Evolutionary conservation across 2,797 vertebrate species (phyloP), one percentile per base, ranked within the genome.

Genomic region (Labroides dimidiatus): DNA sequence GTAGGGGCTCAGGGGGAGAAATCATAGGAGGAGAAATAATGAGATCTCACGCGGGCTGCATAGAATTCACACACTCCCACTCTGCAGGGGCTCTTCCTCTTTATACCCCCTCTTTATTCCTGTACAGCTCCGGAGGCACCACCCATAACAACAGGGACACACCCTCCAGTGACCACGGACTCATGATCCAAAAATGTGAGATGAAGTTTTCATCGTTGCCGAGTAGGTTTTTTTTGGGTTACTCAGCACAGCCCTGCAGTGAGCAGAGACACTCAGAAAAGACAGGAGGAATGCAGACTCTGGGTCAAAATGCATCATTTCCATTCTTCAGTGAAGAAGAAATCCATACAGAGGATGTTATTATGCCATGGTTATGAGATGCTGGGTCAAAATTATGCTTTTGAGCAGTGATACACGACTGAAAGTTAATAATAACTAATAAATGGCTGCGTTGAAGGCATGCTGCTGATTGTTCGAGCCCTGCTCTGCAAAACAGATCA

Each of bases 1-100:
- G 75, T 69, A 74, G 75, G 81, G 84, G 67, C 70, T 81, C 14
- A 1, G 51, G 56, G 11, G 72, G 53, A 67, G 65, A 65, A 74
- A 69, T 27, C 56, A 42, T 63, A 76, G 77, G 77, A 69, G 73
- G 70, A 77, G 75, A 81, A 85, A 87, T 88, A 90, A 91, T 87
- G 85, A 88, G 81, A 61, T 72, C 82, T 76, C 78, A 74, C 59
- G 61, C 55, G 20, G 24, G 61, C 82, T 86, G 69, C 39, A 43
- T 78, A 63, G 77, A 81, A 86, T 87, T 69, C 84, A 81, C 51
- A 81, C 48, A 82, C 58, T 78, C 60, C 63, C 24, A 44, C 83
- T 70, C 78, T 30, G 72, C 30, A 51, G 80, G 81, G 59, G 71
- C 24, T 69, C 30, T 72, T 80, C 80, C 68, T 84, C 74, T 74